Evolutionary conservation across 2,113 vertebrate species (phyloP), one percentile per base, ranked within the genome.

Genomic region (Elanus axillaris): DNA sequence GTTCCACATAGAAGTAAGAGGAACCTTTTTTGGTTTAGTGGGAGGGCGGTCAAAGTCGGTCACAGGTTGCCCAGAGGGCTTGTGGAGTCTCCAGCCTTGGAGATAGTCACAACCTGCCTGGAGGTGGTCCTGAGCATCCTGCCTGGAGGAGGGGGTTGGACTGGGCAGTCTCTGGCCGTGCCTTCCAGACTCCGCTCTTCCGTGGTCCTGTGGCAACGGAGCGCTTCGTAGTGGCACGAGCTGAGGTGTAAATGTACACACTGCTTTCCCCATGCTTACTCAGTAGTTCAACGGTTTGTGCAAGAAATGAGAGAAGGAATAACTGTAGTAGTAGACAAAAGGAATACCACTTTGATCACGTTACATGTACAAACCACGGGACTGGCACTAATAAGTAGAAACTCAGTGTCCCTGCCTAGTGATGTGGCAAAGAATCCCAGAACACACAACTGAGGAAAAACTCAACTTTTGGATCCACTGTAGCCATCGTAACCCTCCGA

Each of bases 121-220:
- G 16, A 13, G 25, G 1, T 47, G 34, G 19, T 26, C 56, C 62
- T 76, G 58, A 34, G 20, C 8, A 5, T 16, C 11, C 12, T 53
- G 13, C 34, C 40, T 71, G 58, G 31, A 40, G 31, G 0, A n/a
- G 23, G 27, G 23, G 15, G 1, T 17, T 10, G 9, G 16, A 16
- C 13, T 29, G 48, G 68, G 7, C 2, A 2, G 31, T 53, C 17
- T 5, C 22, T 42, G 73, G 25, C n/a, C n/a, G 1, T 23, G 15
- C 38, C 27, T 81, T 56, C 45, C 34, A 23, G 43, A 14, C 38
- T 67, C 8, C 1, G 42, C 1, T 3, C 0, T 29, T 26, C 43
- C 15, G 21, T 63, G 29, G 1, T 59, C 31, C 48, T 63, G 27
- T 34, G 42, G 17, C 25, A 18, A 25, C 21, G 71, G 9, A 59